Percentiles rank a stretch among this genome's conserved stretches.
Conservation (phyloP, 2,797 vertebrate species). For the Mormyrus proboscirostris region DNA sequence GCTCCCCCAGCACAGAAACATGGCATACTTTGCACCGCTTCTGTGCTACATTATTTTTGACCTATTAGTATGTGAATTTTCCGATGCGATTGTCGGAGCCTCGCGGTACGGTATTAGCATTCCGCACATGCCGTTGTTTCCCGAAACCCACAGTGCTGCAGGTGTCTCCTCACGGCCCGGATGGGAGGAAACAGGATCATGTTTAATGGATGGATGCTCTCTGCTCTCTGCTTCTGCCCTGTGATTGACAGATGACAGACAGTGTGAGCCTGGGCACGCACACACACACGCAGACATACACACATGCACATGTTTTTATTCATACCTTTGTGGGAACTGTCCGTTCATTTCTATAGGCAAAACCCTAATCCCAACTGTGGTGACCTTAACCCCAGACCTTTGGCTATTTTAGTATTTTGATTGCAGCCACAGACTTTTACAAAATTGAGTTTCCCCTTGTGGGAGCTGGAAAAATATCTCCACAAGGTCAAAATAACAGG, state of each 20-base stretch:
- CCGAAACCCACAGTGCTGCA: background rate
- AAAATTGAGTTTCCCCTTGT: background rate
- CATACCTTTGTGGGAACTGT: background rate
- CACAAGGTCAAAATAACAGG: background rate
- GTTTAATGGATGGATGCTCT: constrained; percentile 21
- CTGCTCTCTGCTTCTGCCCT: background rate
- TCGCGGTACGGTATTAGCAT: background rate
- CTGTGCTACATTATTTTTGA: background rate
- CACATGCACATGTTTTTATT: background rate
- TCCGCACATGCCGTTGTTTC: background rate
- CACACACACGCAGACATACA: background rate
- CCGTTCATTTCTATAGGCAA: background rate
- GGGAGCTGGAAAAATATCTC: background rate
- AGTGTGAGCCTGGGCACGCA: background rate
- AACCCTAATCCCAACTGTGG: background rate
- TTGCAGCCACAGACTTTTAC: background rate
- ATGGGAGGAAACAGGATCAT: background rate
- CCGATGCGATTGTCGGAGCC: background rate
- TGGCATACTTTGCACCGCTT: background rate
- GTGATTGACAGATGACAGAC: constrained; percentile 16
- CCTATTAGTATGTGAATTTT: constrained; percentile 2
- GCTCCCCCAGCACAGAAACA: background rate
- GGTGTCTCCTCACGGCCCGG: background rate
- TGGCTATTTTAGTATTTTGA: background rate
- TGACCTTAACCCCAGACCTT: background rate